A percentile compares a stretch with the other conserved stretches of the same genome.
phyloP scores from a whole-genome alignment of 2,113 vertebrate genomes.

The Geococcyx californianus region DNA sequence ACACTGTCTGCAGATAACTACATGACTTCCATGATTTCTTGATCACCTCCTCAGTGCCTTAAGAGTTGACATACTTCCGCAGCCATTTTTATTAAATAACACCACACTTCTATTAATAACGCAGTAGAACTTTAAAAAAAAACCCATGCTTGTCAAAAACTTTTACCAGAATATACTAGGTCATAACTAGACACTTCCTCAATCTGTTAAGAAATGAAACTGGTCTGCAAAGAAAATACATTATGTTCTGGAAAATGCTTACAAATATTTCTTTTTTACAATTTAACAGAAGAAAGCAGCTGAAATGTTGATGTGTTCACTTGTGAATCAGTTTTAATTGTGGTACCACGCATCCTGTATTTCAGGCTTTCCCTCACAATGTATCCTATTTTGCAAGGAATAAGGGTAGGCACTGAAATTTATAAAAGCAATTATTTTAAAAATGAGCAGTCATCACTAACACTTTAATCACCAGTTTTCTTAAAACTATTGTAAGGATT shows the following conservation, averaged over 20 bases:
- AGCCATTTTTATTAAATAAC: neutral
- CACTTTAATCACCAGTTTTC: neutral
- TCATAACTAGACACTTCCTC: neutral
- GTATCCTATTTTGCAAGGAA: neutral
- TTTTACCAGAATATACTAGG: neutral
- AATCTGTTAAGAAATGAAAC: neutral
- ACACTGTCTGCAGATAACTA: neutral
- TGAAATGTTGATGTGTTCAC: neutral
- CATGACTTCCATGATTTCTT: neutral
- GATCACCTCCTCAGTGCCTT: neutral
- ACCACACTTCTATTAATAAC: neutral
- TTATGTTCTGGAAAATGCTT: neutral
- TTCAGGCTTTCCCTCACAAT: neutral
- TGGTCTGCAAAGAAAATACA: neutral
- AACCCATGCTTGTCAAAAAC: neutral
- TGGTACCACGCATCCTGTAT: neutral
- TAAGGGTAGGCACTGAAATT: neutral
- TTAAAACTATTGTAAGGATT: neutral
- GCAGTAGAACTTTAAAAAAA: neutral
- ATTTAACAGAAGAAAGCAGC: neutral
- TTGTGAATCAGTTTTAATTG: neutral
- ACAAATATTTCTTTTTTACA: neutral
- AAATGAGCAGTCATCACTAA: neutral
- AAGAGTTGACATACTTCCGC: neutral
- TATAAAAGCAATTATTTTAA: neutral